phyloP scores from a whole-genome alignment of 30 jellyfish, hydroid and myxozoan species.

The Aurelia aurita region DNA sequence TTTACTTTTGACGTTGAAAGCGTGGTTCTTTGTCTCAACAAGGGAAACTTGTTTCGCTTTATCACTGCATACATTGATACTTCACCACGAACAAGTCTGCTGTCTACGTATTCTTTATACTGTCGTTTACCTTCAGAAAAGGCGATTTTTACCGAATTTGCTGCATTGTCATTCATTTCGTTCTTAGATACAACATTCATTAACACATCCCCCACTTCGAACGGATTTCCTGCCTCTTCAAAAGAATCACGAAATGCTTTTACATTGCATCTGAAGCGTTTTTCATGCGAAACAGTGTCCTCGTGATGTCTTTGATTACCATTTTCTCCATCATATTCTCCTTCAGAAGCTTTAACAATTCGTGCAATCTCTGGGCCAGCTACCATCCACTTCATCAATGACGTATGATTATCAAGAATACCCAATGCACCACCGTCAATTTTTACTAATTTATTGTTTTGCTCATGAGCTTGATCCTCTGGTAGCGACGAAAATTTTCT shows the following conservation, averaged over 20 bases:
- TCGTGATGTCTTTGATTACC: constrained; percentile 49
- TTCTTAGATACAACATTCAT: constrained; percentile 3
- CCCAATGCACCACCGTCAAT: constrained; percentile 49
- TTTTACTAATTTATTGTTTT: constrained; percentile 38
- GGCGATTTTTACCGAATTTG: constrained; percentile 4
- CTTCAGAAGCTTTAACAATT: background rate
- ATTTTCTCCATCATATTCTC: background rate
- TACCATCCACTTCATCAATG: constrained; percentile 45
- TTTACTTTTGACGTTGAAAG: background rate
- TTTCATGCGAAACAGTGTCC: background rate
- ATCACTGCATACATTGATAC: constrained; percentile 45
- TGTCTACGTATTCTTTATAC: constrained; percentile 22
- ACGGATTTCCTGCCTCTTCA: constrained; percentile 25
- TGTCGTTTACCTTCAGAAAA: constrained; percentile 6
- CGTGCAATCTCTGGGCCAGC: constrained; percentile 61
- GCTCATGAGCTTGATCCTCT: constrained; percentile 55
- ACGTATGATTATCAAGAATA: constrained; percentile 2
- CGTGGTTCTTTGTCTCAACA: constrained; percentile 26
- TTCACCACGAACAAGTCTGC: constrained; percentile 12
- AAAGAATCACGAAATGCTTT: constrained; percentile 31
- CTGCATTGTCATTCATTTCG: constrained; percentile 20
- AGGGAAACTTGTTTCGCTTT: constrained; percentile 33
- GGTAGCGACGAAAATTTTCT: constrained; percentile 10
- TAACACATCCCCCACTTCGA: constrained; percentile 29
- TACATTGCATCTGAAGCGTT: constrained; percentile 13